phyloP scores from a whole-genome alignment of 1,140 invertebrate species.

The Lepidurus packardi region DNA sequence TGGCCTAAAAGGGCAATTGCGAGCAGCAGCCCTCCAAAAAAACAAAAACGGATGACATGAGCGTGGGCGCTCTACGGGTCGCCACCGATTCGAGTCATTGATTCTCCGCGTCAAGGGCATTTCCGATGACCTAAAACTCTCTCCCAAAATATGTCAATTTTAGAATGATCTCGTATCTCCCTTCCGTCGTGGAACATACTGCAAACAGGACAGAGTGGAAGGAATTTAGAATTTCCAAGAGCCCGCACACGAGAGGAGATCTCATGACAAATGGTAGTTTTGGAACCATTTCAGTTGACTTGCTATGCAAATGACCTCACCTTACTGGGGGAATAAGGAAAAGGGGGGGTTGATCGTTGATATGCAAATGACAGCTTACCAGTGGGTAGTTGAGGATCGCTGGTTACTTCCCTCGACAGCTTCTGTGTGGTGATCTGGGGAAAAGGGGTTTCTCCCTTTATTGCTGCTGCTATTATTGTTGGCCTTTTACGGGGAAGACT shows the following conservation, averaged over 20 bases:
- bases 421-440: neutral
- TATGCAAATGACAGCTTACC: neutral
- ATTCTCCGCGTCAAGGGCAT: neutral
- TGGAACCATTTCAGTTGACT: neutral
- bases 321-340: neutral
- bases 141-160: neutral
- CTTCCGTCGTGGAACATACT: neutral
- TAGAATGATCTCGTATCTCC: neutral
- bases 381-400: neutral
- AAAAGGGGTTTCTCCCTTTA: neutral
- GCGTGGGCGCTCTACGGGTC: neutral
- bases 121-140: constrained; percentile 14
- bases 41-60: neutral
- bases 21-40: neutral
- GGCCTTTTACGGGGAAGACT: neutral
- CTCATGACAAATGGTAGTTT: neutral
- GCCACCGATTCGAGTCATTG: constrained; percentile 20
- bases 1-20: neutral
- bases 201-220: too few species aligned
- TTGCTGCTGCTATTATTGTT: neutral
- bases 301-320: neutral
- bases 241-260: neutral
- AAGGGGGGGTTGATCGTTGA: neutral
- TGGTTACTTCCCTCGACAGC: neutral
- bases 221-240: too few species aligned